phyloP scores from a whole-genome alignment of 1,140 invertebrate species.

The Paralvinella palmiformis region DNA sequence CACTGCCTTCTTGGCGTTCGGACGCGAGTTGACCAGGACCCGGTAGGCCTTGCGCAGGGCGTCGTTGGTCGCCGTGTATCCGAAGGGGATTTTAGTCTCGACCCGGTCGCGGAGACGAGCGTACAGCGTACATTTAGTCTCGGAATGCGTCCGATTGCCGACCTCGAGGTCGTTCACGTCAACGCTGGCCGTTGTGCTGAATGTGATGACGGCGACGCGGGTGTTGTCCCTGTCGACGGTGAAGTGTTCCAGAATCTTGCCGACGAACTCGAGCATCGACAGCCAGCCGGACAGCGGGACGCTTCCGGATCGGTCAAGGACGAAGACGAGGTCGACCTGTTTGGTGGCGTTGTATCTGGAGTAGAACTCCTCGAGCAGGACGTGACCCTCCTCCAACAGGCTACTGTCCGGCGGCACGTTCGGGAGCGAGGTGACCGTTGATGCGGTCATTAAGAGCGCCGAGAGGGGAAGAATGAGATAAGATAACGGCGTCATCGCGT shows the following conservation, averaged over 20 bases:
- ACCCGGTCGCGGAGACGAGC: conserved; percentile 17
- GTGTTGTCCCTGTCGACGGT: conserved; percentile 27
- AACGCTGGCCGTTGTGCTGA: conserved; percentile 22
- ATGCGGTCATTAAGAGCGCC: too few species aligned
- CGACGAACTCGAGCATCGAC: conserved; percentile 24
- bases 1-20: conserved; percentile 27
- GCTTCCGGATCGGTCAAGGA: conserved; percentile 29
- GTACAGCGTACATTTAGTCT: conserved; percentile 28
- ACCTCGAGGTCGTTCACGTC: conserved; percentile 27
- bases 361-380: conserved; percentile 4
- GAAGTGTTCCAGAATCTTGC: conserved; percentile 29
- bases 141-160: conserved; percentile 13
- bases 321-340: conserved; percentile 29
- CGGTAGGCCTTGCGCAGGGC: conserved; percentile 21
- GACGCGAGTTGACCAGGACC: conserved; percentile 22
- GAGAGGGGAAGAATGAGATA: too few species aligned
- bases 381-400: too few species aligned
- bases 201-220: conserved; percentile 28
- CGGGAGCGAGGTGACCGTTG: too few species aligned
- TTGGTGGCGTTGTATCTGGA: conserved; percentile 14
- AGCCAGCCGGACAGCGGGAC: conserved; percentile 25
- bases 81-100: conserved; percentile 20
- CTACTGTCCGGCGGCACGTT: too few species aligned
- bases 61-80: conserved; percentile 28
- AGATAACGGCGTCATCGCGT: too few species aligned